phyloP scores from a whole-genome alignment of 2,113 vertebrate species.

The Coptodon rendalli region DNA sequence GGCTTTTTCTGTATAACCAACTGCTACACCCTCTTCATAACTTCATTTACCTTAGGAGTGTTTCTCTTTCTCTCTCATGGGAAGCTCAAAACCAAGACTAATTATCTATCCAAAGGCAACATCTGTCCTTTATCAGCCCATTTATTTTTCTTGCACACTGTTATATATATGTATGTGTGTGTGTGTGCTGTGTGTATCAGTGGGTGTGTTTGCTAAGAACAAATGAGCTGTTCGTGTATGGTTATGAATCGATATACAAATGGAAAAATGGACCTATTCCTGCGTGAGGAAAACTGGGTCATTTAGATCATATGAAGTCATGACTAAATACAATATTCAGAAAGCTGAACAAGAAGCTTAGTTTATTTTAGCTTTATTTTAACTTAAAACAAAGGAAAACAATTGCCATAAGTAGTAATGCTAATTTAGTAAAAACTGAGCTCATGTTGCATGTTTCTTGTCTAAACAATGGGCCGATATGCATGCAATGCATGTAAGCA shows the following conservation, averaged over 20 bases:
- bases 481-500: neutral
- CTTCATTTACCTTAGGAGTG: conserved; percentile 24
- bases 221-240: conserved; percentile 15
- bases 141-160: conserved; percentile 41
- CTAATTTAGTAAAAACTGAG: neutral
- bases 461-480: neutral
- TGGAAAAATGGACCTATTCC: neutral
- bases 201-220: neutral
- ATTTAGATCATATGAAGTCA: neutral
- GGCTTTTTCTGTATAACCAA: conserved; percentile 39
- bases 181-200: neutral
- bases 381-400: neutral
- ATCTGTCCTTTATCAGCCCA: conserved; percentile 52
- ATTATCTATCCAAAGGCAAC: conserved; percentile 45
- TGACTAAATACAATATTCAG: neutral
- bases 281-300: neutral
- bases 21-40: conserved; percentile 17
- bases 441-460: neutral
- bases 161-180: neutral
- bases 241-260: neutral
- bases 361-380: neutral
- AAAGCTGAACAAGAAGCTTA: neutral
- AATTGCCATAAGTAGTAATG: neutral
- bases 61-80: conserved; percentile 44
- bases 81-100: conserved; percentile 25